Evolutionary conservation across 2,797 vertebrate genomes (phyloP).

Genomic region (Coreius guichenoti): DNA sequence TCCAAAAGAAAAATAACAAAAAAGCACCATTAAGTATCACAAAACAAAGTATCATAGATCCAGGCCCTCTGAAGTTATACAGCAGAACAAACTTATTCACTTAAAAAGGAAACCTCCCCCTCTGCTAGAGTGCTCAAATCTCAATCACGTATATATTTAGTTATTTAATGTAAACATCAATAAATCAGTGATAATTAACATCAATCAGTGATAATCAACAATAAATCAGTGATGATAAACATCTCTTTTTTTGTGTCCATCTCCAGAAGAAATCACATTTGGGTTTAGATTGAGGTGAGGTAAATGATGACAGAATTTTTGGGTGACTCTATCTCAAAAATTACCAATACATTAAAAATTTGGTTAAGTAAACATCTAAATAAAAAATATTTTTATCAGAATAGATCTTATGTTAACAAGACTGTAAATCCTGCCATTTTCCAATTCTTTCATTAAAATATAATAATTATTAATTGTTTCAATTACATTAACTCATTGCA

Average conservation of each 20-base stretch:
- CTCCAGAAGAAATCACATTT: neutral
- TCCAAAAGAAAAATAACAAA: neutral
- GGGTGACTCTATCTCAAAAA: neutral
- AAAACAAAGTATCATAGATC: neutral
- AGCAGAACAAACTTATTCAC: neutral
- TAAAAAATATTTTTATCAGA: neutral
- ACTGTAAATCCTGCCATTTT: neutral
- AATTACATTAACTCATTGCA: neutral
- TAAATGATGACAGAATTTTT: neutral
- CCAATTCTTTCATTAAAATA: neutral
- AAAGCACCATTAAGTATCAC: neutral
- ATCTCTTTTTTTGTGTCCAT: neutral
- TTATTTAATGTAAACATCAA: neutral
- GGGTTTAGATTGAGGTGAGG: neutral
- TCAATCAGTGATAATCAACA: neutral
- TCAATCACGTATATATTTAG: neutral
- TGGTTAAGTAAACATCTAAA: neutral
- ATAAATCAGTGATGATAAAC: neutral
- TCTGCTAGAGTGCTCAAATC: neutral
- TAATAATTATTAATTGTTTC: neutral
- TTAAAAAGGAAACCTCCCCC: neutral
- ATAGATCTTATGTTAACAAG: neutral
- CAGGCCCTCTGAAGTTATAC: neutral
- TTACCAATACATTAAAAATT: neutral
- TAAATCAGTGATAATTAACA: neutral